Evolutionary conservation across 2,888 invertebrate genomes (phyloP), one percentile per base, ranked within the genome.

Genomic region (Loripinus fragilis): DNA sequence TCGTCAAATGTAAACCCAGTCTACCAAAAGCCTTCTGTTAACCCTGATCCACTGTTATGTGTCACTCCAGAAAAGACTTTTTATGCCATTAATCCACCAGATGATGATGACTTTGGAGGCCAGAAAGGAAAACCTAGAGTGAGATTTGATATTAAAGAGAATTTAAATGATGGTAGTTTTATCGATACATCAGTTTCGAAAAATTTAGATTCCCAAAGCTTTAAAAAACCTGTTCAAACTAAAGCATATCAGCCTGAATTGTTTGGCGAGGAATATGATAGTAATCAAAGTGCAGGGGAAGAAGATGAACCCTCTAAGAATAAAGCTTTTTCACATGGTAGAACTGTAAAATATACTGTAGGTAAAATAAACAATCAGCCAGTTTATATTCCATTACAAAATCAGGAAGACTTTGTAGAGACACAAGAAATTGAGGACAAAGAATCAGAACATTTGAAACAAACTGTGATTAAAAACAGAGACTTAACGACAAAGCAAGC

Each of bases 41-140:
- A 71, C 45, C 85, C 88, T 48, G 89, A 90, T 50, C 89, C 90
- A 10, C 75, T 84, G 33, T 73, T 91, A 23, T 75, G 86, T 52
- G 67, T 91, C 20, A 91, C 91, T 2, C 91, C 91, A 42, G 87
- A 89, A 65, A 88, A 88, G 76, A 38, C 76, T 0, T 33, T 72
- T 23, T 68, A 68, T 25, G 65, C 30, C 15, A 55, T 60, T 17
- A 45, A 45, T 0, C 55, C 48, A 68, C 66, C 38, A 12, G 55
- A 60, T 74, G 67, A 65, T 23, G 5, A 20, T 25, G 15, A n/a
- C 12, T 1, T 41, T 28, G 23, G 10, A 28, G 17, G 8, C 28
- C 38, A 67, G 25, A 78, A 78, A 41, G 60, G 35, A 55, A 78
- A 60, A 73, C 81, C 79, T 8, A 81, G 74, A 74, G 89, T 89